Conservation (phyloP, 2,797 vertebrate genomes). For the Chromis chromis region DNA sequence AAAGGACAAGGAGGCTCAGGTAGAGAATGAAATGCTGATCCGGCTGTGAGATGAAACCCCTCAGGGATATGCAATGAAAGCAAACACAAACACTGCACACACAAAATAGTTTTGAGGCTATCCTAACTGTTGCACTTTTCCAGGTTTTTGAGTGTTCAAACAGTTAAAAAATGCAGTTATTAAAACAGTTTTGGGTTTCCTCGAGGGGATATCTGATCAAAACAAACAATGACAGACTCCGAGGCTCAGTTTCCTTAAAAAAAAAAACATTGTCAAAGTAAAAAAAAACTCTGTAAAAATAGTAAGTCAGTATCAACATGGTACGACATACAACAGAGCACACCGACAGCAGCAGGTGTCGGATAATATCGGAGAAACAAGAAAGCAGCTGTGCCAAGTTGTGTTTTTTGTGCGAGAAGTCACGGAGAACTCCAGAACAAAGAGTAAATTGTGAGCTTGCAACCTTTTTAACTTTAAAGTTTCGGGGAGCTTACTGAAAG, state of each 20-base stretch:
- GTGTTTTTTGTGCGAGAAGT: no score
- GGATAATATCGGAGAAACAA: neutral
- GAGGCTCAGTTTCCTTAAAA: neutral
- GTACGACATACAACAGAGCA: neutral
- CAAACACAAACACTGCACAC: neutral
- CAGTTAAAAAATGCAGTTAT: neutral
- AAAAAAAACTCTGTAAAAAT: neutral
- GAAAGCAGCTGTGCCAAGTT: neutral
- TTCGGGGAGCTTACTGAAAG: neutral
- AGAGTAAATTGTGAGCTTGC: neutral
- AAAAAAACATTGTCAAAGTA: neutral
- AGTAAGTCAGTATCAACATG: neutral
- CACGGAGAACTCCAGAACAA: neutral
- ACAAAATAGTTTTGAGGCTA: constrained; percentile 16
- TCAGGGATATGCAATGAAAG: constrained; percentile 25
- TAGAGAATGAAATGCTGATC: constrained; percentile 44
- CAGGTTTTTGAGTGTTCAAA: neutral
- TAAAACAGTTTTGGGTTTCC: neutral
- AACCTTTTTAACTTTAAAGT: neutral
- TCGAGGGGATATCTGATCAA: neutral
- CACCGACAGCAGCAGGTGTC: neutral
- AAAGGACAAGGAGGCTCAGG: constrained; percentile 40
- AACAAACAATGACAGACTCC: neutral
- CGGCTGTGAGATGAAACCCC: constrained; percentile 30
- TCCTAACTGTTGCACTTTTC: constrained; percentile 2